A percentile compares a stretch with the other conserved stretches of the same genome.
Evolutionary conservation across 2,888 invertebrate genomes (phyloP).

Genomic region (Cremastinae sp.): DNA sequence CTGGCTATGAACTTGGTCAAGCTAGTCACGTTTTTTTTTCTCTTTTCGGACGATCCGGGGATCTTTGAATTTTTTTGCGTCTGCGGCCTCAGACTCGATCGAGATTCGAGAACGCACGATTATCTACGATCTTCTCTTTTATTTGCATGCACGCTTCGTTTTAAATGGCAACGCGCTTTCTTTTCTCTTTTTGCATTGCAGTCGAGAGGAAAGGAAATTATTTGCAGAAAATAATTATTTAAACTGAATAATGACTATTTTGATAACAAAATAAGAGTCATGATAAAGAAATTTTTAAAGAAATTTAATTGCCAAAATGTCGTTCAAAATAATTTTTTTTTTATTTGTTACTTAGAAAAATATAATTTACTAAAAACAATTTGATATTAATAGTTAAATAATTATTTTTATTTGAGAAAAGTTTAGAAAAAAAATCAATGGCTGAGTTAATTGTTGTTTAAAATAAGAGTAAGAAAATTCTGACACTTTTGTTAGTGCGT

Average conservation of each 20-base stretch:
- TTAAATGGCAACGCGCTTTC: conserved; percentile 1
- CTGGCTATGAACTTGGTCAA: conserved; percentile 3
- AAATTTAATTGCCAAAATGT: no score
- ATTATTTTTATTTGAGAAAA: no score
- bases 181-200: neutral
- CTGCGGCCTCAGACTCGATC: neutral
- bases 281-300: no score
- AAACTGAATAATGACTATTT: neutral
- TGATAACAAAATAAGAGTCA: neutral
- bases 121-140: conserved; percentile 2
- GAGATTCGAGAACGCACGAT: conserved; percentile 39
- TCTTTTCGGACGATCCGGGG: conserved; percentile 7
- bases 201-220: neutral
- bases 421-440: neutral
- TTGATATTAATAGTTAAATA: neutral
- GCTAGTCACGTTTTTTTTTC: conserved; percentile 30
- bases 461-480: neutral
- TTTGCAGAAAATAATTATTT: neutral
- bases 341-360: no score
- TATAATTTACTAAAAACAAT: neutral
- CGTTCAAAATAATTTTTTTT: no score
- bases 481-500: conserved; percentile 33
- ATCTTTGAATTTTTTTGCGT: conserved; percentile 15
- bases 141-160: conserved; percentile 48
- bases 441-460: no score